Percentiles rank a stretch among this genome's conserved stretches.
These are phyloP conservation scores for Sisor rabdophorus DNA, from an alignment of 2,113 vertebrate genomes.

Conservation along the genomic window DNA sequence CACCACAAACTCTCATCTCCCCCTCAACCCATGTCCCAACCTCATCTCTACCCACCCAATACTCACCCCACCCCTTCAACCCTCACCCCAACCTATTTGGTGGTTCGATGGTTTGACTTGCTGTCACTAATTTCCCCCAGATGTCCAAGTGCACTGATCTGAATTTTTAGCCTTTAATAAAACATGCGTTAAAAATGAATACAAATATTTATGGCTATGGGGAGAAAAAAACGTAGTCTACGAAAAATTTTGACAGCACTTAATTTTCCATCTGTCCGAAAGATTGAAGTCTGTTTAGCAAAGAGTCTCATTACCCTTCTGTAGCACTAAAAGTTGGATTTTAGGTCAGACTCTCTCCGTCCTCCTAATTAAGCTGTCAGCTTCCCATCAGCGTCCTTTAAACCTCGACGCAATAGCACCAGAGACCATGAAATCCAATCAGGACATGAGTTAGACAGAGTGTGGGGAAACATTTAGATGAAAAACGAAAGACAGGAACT, in stretches of 20 bases:
- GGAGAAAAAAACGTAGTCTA: background rate
- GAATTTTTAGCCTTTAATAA: background rate
- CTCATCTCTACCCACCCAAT: too few relatives aligned
- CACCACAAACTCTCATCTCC: too few relatives aligned
- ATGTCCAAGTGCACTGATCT: background rate
- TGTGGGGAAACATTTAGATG: constrained; percentile 27
- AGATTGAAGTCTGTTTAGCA: constrained; percentile 47
- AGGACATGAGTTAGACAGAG: constrained; percentile 28
- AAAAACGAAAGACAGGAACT: background rate
- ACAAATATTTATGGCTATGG: constrained; percentile 13
- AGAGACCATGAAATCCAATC: constrained; percentile 41
- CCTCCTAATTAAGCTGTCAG: constrained; percentile 67
- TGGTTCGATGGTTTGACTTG: background rate
- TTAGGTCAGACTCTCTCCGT: constrained; percentile 65
- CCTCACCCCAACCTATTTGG: too few relatives aligned
- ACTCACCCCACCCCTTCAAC: too few relatives aligned
- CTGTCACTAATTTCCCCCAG: background rate
- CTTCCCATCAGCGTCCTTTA: constrained; percentile 54
- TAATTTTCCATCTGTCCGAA: constrained; percentile 29
- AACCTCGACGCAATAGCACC: constrained; percentile 39
- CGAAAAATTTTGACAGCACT: background rate
- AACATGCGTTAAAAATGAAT: constrained; percentile 11
- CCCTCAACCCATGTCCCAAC: too few relatives aligned
- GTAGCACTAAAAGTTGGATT: constrained; percentile 59
- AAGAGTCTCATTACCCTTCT: constrained; percentile 46